These are phyloP conservation scores for Deilephila porcellus DNA, from an alignment of 2,888 invertebrate genomes.

Conservation along the genomic window DNA sequence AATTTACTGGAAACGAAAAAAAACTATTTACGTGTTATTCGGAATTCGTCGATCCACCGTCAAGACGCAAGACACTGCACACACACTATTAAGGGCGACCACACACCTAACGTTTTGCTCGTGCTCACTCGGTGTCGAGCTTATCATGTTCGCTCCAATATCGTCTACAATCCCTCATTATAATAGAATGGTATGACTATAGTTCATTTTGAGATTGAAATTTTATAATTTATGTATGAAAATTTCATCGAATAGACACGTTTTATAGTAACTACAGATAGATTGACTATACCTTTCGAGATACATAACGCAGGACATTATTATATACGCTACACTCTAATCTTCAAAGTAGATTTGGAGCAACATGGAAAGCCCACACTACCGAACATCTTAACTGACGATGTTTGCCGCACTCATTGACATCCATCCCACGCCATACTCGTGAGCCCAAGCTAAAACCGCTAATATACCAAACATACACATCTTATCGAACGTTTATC, in stretches of 20 bases:
- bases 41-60: conserved; percentile 63
- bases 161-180: too few species aligned
- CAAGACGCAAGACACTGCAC: conserved; percentile 70
- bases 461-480: conserved; percentile 24
- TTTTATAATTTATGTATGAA: too few species aligned
- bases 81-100: conserved; percentile 36
- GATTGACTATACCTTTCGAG: neutral
- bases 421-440: conserved; percentile 9
- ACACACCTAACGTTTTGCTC: conserved; percentile 42
- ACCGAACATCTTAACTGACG: neutral
- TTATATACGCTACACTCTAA: neutral
- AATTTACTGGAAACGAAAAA: conserved; percentile 26
- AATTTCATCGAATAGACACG: too few species aligned
- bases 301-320: neutral
- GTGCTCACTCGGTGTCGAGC: conserved; percentile 31
- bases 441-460: conserved; percentile 20
- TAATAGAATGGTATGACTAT: too few species aligned
- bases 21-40: conserved; percentile 40
- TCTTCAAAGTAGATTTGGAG: neutral
- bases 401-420: conserved; percentile 22
- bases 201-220: too few species aligned
- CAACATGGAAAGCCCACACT: conserved; percentile 18
- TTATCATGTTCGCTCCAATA: neutral
- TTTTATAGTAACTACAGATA: neutral
- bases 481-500: conserved; percentile 28